Base-by-base conservation (phyloP, 1,140 invertebrate genomes). In the Apolygus lucorum region DNA sequence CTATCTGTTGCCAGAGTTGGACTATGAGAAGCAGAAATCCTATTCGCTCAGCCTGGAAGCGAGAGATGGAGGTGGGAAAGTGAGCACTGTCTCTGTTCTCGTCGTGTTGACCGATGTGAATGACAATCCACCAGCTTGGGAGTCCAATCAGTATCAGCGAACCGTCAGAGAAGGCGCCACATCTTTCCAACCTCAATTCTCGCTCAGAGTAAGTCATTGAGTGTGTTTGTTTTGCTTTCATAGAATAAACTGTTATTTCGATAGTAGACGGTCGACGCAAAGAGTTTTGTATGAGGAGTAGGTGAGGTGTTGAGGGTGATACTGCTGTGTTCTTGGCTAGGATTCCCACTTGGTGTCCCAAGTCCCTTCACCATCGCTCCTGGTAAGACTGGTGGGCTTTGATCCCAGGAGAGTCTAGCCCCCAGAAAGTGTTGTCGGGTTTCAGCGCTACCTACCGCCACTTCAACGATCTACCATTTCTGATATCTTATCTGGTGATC, bases 121-220 rank as follows among this genome's bases (percentile, higher is more conserved):
- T 76, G 92, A 96, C 76, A 94, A 95, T 74, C 82, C 84, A 49
- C 92, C 92, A 0, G 75, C 83, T 0, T 95, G 95, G 78, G 86
- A 90, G 67, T 81, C 84, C 28, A 74, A 77, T 0, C 86, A 90
- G 67, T 94, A 93, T 73, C 84, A 87, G 59, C 82, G 89, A 65
- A 90, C 87, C 11, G 84, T 90, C 29, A 79, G 89, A 72, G 88
- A 91, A 75, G 86, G 85, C 2, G 85, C 87, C 0, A 84, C 83
- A 4, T 84, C 81, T 73, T 89, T 91, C 75, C 87, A 91, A 75
- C 89, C 90, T 0, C 88, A 90, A 69, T 82, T 92, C 68, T 85
- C 89, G 70, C 83, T 92, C 2, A 82, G 79, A 74, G 78, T 79
- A 74, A 73, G 71, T 72, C 21, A 25, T 42, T 21, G 24, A 62